Evolutionary conservation across 2,888 invertebrate genomes (phyloP), one percentile per base, ranked within the genome.

Genomic region (Pycnomerus fuliginosus): DNA sequence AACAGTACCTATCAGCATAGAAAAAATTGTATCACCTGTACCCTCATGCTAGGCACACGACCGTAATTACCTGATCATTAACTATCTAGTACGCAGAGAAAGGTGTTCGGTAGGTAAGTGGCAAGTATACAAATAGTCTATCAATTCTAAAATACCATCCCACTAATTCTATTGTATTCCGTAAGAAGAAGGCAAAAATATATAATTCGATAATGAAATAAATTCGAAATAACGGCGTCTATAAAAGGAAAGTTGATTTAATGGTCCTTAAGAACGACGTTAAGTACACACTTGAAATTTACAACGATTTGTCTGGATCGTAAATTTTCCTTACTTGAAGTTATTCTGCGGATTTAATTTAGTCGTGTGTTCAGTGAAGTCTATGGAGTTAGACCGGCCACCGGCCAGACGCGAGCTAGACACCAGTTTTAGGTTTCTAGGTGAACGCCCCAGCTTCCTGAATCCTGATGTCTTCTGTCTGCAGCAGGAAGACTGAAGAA

Each of bases 1-100:
- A 29, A 30, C 2, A 22, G 20, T 16, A 27, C n/a, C n/a, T n/a
- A n/a, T n/a, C n/a, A 24, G 8, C 11, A 15, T 28, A 17, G 51
- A 58, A 63, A 62, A 64, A 64, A 55, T 55, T 41, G 55, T 62
- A 63, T 63, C 64, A 64, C 64, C 64, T 64, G 64, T 64, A 64
- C 64, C 64, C 64, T 43, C 64, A 64, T 62, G 52, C 46, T 44
- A 48, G 57, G 57, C 63, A 62, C 64, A 64, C 63, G 64, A 51
- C 58, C 48, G 57, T 57, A 62, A 58, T 56, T 54, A 56, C 53
- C 56, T 49, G 55, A 56, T 59, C 58, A 61, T 62, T 64, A 61
- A 56, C 55, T 56, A 56, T 61, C 58, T 58, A 55, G 55, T 32
- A 20, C 7, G 44, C 44, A 33, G 24, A 17, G 2, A 20, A 16